These are phyloP conservation scores for Melolontha melolontha DNA, from an alignment of 2,888 invertebrate species.

Conservation along the genomic window DNA sequence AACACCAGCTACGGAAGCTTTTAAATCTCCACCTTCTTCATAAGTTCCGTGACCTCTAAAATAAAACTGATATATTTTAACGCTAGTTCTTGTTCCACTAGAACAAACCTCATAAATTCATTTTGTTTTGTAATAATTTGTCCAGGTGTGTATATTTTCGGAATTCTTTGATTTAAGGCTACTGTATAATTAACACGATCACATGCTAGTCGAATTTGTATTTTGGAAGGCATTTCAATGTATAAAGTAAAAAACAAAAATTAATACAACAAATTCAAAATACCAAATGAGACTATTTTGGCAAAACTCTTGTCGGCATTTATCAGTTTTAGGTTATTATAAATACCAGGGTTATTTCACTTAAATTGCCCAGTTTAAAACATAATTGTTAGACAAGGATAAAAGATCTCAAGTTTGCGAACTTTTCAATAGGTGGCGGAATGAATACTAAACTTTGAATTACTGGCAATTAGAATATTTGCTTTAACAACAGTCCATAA, in stretches of 20 bases:
- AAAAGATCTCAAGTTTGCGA: too few relatives aligned
- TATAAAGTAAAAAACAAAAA: neutral
- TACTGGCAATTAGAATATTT: too few relatives aligned
- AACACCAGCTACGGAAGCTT: slow-evolving; percentile 94
- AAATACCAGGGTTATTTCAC: too few relatives aligned
- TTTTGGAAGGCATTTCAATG: slow-evolving; percentile 68
- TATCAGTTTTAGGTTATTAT: too few relatives aligned
- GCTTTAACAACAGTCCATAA: too few relatives aligned
- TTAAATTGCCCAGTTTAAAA: too few relatives aligned
- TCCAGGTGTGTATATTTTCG: slow-evolving; percentile 85
- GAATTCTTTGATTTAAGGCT: slow-evolving; percentile 70
- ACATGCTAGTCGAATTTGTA: slow-evolving; percentile 74
- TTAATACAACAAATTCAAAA: too few relatives aligned
- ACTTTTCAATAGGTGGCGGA: too few relatives aligned
- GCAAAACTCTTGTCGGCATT: too few relatives aligned
- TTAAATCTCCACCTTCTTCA: slow-evolving; percentile 82
- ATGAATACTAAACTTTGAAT: too few relatives aligned
- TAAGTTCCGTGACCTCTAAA: slow-evolving; percentile 97
- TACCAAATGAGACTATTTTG: too few relatives aligned
- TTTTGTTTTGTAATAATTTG: slow-evolving; percentile 86
- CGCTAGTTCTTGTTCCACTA: neutral
- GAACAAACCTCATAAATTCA: slow-evolving; percentile 83
- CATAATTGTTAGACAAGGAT: too few relatives aligned
- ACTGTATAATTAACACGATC: slow-evolving; percentile 74
- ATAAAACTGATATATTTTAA: slow-evolving; percentile 42